Evolutionary conservation across 2,797 vertebrate genomes (phyloP).

Genomic region (Cephalopachus bancanus): DNA sequence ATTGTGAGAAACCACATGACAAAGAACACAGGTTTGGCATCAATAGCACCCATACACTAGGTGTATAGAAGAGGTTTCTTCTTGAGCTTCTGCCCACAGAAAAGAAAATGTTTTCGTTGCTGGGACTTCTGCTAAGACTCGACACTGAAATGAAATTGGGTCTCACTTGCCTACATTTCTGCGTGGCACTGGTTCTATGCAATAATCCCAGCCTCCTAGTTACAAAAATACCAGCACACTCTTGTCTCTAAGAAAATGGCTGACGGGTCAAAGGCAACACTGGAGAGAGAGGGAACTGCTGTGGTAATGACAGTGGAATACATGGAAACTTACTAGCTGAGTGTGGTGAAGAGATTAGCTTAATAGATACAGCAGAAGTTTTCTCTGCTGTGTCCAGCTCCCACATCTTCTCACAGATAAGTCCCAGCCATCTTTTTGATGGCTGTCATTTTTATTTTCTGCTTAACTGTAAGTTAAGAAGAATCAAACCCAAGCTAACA

Average conservation of each 20-base stretch:
- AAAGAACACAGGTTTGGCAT: not conserved
- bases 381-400: not conserved
- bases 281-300: not conserved
- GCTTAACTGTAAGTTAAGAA: not conserved
- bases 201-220: not conserved
- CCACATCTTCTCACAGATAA: not conserved
- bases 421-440: not conserved
- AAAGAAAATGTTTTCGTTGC: slow-evolving; percentile 39
- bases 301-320: not conserved
- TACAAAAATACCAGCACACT: not conserved
- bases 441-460: slow-evolving; percentile 21
- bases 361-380: not conserved
- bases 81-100: not conserved
- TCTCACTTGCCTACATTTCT: not conserved
- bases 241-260: not conserved
- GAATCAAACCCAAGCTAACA: slow-evolving; percentile 34
- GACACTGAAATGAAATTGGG: not conserved
- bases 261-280: slow-evolving; percentile 17
- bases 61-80: not conserved
- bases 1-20: not conserved
- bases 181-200: not conserved
- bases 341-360: not conserved
- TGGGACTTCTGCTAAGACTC: not conserved
- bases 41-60: not conserved
- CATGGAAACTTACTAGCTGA: not conserved